A percentile compares a stretch with the other conserved stretches of the same genome.
These are phyloP conservation scores for Erpetoichthys calabaricus DNA, from an alignment of 2,797 vertebrate genomes.

Conservation along the genomic window DNA sequence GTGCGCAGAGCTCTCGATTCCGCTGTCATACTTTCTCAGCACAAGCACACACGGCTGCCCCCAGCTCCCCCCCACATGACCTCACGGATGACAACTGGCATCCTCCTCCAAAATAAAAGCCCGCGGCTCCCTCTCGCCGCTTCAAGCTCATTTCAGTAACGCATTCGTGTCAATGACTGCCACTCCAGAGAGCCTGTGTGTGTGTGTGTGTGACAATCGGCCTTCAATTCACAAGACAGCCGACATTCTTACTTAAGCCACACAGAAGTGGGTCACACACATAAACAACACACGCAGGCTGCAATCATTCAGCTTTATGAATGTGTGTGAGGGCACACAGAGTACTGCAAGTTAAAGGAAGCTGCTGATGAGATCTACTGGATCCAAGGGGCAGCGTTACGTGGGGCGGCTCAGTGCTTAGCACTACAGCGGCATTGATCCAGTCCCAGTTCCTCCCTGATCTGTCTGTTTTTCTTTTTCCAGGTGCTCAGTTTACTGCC, in stretches of 20 bases:
- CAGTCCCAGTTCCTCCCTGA: too few relatives aligned
- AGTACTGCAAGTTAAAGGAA: too few relatives aligned
- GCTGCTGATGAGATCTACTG: too few relatives aligned
- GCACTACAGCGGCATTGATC: too few relatives aligned
- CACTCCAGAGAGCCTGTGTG: neutral
- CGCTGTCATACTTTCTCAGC: slow-evolving; percentile 20
- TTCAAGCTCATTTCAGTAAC: slow-evolving; percentile 10
- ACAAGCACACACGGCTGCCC: slow-evolving; percentile 19
- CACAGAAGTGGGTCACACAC: neutral
- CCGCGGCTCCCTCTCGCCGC: slow-evolving; percentile 15
- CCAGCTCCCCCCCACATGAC: slow-evolving; percentile 41
- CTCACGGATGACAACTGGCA: slow-evolving; percentile 34
- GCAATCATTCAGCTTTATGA: neutral
- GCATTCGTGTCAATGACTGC: slow-evolving; percentile 2
- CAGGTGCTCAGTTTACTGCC: neutral
- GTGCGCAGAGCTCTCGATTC: slow-evolving; percentile 13
- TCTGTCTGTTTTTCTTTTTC: neutral
- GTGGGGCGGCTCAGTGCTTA: too few relatives aligned
- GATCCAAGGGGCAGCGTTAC: too few relatives aligned
- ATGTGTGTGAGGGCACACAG: too few relatives aligned
- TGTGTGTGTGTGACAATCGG: neutral
- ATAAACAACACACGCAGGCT: neutral
- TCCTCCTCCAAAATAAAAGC: slow-evolving; percentile 64
- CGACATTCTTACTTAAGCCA: slow-evolving; percentile 2
- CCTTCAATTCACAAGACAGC: neutral